Conservation (phyloP, 2,797 vertebrate genomes). For the Hippopotamyrus pictus region DNA sequence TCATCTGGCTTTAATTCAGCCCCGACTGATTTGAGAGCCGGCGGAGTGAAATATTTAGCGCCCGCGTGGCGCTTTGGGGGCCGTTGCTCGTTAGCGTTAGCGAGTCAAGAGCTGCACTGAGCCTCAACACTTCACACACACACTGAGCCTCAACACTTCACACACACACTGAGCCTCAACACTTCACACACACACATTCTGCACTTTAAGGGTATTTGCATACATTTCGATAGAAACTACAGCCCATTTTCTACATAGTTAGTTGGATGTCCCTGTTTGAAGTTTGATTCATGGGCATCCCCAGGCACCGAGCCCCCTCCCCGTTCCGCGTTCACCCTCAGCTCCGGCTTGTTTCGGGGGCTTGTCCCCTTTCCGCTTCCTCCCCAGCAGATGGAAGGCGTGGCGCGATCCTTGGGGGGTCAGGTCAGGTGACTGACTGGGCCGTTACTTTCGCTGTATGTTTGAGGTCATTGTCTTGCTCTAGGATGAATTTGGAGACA, state of each 20-base stretch:
- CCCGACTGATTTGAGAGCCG: neutral
- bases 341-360: neutral
- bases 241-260: neutral
- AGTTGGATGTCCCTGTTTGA: neutral
- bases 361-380: neutral
- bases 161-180: too few relatives aligned
- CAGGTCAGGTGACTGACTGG: neutral
- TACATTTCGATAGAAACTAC: neutral
- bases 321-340: neutral
- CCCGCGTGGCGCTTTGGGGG: neutral
- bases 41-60: neutral
- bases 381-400: neutral
- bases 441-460: neutral
- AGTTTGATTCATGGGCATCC: neutral
- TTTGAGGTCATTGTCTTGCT: neutral
- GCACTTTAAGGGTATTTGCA: neutral
- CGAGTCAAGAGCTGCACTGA: neutral
- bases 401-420: neutral
- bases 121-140: neutral
- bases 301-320: neutral
- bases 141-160: neutral
- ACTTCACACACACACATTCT: neutral
- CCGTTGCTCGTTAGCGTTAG: neutral
- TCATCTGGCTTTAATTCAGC: neutral
- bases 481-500: neutral